Percentiles rank a stretch among this genome's conserved stretches.
Conservation (phyloP, 2,888 invertebrate species). For the Idaea dimidiata region DNA sequence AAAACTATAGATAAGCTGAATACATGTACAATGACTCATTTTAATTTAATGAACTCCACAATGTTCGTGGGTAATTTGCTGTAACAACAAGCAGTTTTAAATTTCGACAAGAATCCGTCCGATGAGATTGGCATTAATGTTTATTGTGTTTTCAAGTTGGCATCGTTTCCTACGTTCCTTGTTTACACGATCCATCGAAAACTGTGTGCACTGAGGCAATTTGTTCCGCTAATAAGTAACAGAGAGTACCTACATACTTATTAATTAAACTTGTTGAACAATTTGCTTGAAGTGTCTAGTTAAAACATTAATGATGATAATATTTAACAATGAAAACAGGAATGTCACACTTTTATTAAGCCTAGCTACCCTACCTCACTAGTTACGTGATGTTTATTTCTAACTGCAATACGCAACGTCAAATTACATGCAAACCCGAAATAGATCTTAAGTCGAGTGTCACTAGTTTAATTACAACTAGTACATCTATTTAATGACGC, state of each 20-base stretch:
- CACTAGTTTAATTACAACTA: conserved; percentile 47
- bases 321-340: not conserved
- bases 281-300: not conserved
- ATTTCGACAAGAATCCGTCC: conserved; percentile 20
- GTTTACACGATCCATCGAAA: conserved; percentile 11
- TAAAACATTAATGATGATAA: not conserved
- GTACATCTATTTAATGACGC: conserved; percentile 52
- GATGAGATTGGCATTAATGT: conserved; percentile 13
- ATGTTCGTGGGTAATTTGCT: conserved; percentile 25
- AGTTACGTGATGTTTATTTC: not conserved
- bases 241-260: not conserved
- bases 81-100: conserved; percentile 16
- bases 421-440: not conserved
- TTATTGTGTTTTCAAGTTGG: conserved; percentile 15
- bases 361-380: not conserved
- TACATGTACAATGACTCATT: conserved; percentile 22
- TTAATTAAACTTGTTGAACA: not conserved
- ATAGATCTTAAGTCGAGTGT: conserved; percentile 14
- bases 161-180: conserved; percentile 15
- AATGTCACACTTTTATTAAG: not conserved
- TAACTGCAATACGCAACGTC: not conserved
- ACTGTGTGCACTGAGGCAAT: not conserved
- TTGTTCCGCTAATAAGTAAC: not conserved
- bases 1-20: conserved; percentile 11
- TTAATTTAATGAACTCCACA: conserved; percentile 27